Percentiles rank a stretch among this genome's conserved stretches.
Evolutionary conservation across 2,797 vertebrate species (phyloP).

Genomic region (Anniella stebbinsi): DNA sequence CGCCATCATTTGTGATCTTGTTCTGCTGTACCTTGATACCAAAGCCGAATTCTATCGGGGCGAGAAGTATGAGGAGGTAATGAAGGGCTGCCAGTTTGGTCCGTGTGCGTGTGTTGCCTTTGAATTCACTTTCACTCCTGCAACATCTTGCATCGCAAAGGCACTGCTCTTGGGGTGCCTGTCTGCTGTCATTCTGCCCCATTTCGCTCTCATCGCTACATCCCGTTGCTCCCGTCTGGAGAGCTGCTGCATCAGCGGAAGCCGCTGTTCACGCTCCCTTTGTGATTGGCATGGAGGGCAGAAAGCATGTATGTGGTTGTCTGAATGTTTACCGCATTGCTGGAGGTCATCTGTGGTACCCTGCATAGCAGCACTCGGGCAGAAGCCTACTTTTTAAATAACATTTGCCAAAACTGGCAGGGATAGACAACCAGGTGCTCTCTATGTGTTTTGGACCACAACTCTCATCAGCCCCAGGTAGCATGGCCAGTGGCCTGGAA

Average conservation of each 20-base stretch:
- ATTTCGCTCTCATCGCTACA: too few species aligned
- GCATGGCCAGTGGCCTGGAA: too few species aligned
- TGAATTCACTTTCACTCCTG: not conserved
- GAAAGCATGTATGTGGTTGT: not conserved
- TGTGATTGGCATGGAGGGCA: not conserved
- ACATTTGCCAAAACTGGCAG: too few species aligned
- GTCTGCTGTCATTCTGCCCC: too few species aligned
- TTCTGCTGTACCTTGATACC: constrained; percentile 79
- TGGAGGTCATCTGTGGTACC: not conserved
- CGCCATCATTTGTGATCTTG: constrained; percentile 79
- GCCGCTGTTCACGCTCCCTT: not conserved
- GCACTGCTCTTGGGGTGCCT: too few species aligned
- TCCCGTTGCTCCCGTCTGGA: too few species aligned
- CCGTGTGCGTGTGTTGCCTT: not conserved
- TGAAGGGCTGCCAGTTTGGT: not conserved
- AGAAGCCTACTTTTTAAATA: too few species aligned
- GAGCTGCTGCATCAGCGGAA: not conserved
- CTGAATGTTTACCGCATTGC: not conserved
- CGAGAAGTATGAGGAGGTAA: constrained; percentile 82
- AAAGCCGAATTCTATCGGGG: constrained; percentile 79
- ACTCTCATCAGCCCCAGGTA: too few species aligned
- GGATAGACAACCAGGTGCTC: too few species aligned
- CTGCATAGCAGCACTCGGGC: not conserved
- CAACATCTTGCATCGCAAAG: not conserved
- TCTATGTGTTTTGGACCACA: too few species aligned